Percentiles rank a stretch among this genome's conserved stretches.
Evolutionary conservation across 2,888 invertebrate species (phyloP).

Genomic region (Oxytorus armatus): DNA sequence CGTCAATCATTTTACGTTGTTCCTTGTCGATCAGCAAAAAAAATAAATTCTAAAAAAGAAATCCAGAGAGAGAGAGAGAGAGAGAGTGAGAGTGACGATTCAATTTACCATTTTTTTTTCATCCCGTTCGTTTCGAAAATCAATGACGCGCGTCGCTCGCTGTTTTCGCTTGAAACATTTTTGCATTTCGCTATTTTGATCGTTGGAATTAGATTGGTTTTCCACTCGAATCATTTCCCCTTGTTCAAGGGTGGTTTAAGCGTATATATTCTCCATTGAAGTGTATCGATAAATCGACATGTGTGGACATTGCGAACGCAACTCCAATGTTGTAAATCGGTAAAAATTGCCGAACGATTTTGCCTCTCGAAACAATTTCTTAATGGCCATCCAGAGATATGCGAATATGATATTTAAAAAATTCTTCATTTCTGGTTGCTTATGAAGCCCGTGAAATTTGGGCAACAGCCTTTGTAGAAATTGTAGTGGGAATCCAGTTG

Average conservation of each 20-base stretch:
- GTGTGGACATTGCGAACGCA: too few relatives aligned
- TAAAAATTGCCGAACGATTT: too few relatives aligned
- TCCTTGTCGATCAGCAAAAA: slow-evolving; percentile 1
- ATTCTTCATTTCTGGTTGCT: too few relatives aligned
- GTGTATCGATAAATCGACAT: slow-evolving; percentile 12
- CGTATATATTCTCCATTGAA: not conserved
- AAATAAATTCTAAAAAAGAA: not conserved
- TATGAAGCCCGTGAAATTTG: too few relatives aligned
- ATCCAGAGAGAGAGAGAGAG: not conserved
- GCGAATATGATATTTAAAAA: too few relatives aligned
- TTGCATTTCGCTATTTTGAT: slow-evolving; percentile 26
- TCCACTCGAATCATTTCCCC: slow-evolving; percentile 20
- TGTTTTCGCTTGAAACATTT: slow-evolving; percentile 14
- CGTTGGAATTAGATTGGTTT: slow-evolving; percentile 23
- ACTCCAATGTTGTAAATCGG: too few relatives aligned
- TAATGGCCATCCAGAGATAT: too few relatives aligned
- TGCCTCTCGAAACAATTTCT: too few relatives aligned
- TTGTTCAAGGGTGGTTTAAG: not conserved
- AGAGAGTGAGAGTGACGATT: too few relatives aligned
- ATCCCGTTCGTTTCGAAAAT: slow-evolving; percentile 2
- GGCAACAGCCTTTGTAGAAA: too few relatives aligned
- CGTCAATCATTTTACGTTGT: slow-evolving; percentile 19
- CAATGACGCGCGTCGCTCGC: slow-evolving; percentile 13
- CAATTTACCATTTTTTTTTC: too few relatives aligned
- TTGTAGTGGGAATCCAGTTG: too few relatives aligned